These are phyloP conservation scores for Gephyroberyx darwinii DNA, from an alignment of 2,797 vertebrate genomes.

Conservation along the genomic window DNA sequence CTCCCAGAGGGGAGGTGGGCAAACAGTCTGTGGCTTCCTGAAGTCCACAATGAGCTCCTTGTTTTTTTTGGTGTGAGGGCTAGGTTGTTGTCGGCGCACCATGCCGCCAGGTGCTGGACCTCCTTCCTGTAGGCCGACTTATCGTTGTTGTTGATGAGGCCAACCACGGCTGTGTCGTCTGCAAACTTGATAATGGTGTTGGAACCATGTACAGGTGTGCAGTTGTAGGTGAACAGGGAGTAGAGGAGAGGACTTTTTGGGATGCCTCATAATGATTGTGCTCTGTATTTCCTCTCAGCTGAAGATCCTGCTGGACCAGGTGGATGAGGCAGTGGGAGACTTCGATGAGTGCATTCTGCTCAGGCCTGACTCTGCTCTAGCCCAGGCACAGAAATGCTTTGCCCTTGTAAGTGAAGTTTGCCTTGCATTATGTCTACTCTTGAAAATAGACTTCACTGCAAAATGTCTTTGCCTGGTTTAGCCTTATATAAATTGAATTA, in stretches of 20 bases:
- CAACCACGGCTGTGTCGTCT: too few relatives aligned
- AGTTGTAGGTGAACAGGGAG: too few relatives aligned
- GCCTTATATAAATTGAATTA: neutral
- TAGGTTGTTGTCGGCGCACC: too few relatives aligned
- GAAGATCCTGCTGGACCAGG: slow-evolving; percentile 98
- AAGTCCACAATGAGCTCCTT: too few relatives aligned
- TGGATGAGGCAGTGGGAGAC: slow-evolving; percentile 96
- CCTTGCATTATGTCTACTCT: neutral
- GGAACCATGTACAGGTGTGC: too few relatives aligned
- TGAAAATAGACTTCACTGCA: neutral
- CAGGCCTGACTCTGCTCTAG: slow-evolving; percentile 95
- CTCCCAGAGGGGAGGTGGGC: too few relatives aligned
- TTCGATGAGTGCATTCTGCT: slow-evolving; percentile 98
- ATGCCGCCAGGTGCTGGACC: too few relatives aligned
- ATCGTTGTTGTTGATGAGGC: too few relatives aligned
- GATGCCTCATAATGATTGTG: neutral
- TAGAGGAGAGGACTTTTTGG: neutral
- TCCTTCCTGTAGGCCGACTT: too few relatives aligned
- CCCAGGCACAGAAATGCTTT: slow-evolving; percentile 98
- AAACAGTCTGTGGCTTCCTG: too few relatives aligned
- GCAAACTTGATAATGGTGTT: too few relatives aligned
- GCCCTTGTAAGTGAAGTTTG: slow-evolving; percentile 87
- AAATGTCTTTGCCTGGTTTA: neutral
- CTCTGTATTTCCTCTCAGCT: slow-evolving; percentile 78
- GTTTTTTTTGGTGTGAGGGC: too few relatives aligned